Percentiles rank a stretch among this genome's conserved stretches.
phyloP scores from a whole-genome alignment of 2,113 vertebrate species.

The Trichechus manatus region DNA sequence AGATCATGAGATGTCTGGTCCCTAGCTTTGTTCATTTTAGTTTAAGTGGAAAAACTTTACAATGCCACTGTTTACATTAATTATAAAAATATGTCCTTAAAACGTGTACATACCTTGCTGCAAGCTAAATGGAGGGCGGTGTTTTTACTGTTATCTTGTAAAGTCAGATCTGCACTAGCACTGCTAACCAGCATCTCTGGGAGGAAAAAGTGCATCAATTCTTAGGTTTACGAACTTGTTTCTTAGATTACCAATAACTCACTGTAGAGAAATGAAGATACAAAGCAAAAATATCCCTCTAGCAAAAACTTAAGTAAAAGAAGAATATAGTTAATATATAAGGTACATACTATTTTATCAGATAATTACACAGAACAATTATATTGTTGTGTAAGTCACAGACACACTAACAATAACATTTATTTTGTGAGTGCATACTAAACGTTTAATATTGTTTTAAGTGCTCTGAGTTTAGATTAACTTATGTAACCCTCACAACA shows the following conservation, averaged over 20 bases:
- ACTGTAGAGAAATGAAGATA: slow-evolving; percentile 70
- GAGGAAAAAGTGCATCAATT: slow-evolving; percentile 80
- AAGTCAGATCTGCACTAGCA: slow-evolving; percentile 97
- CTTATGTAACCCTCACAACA: not conserved
- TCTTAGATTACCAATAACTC: slow-evolving; percentile 63
- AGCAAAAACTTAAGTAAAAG: slow-evolving; percentile 20
- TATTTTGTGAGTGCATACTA: not conserved
- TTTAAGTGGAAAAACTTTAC: not conserved
- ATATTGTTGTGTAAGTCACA: not conserved
- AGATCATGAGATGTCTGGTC: not conserved
- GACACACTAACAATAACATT: not conserved
- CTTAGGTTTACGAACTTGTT: slow-evolving; percentile 66
- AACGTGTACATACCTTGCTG: slow-evolving; percentile 93
- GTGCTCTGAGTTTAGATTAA: not conserved
- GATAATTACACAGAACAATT: not conserved
- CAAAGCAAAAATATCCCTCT: slow-evolving; percentile 64
- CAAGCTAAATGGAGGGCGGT: slow-evolving; percentile 99
- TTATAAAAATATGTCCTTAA: not conserved
- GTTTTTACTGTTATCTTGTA: slow-evolving; percentile 97
- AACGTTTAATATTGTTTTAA: slow-evolving; percentile 6
- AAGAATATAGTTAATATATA: not conserved
- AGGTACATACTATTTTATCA: not conserved
- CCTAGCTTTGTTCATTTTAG: not conserved
- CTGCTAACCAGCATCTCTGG: slow-evolving; percentile 98
- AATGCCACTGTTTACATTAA: slow-evolving; percentile 10